phyloP scores from a whole-genome alignment of 1,140 invertebrate species.

The Artemia franciscana region DNA sequence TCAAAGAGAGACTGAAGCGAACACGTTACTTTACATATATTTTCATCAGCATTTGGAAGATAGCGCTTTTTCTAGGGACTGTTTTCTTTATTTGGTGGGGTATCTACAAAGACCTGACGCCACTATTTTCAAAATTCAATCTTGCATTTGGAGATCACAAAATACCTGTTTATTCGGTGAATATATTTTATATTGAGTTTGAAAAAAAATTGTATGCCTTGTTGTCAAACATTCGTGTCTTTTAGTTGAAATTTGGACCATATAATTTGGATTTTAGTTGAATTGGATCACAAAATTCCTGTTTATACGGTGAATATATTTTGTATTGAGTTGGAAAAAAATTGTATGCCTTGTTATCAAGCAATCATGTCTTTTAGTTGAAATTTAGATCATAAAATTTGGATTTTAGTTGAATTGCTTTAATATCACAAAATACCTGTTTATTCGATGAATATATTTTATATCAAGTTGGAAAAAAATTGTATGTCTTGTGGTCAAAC shows the following conservation, averaged over 20 bases:
- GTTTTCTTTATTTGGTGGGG: constrained; percentile 44
- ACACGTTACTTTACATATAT: constrained; percentile 70
- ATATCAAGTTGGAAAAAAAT: too few relatives aligned
- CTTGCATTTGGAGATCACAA: constrained; percentile 49
- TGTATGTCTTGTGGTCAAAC: too few relatives aligned
- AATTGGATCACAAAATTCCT: constrained; percentile 43
- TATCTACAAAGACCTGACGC: constrained; percentile 45
- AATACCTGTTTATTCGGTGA: constrained; percentile 21
- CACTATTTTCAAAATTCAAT: constrained; percentile 48
- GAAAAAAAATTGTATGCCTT: too few relatives aligned
- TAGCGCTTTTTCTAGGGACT: constrained; percentile 46
- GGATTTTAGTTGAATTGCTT: too few relatives aligned
- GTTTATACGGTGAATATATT: background rate
- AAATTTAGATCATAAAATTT: too few relatives aligned
- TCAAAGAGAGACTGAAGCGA: constrained; percentile 51
- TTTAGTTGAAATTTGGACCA: too few relatives aligned
- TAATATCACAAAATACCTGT: constrained; percentile 39
- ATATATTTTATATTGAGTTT: too few relatives aligned
- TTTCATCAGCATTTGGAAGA: constrained; percentile 72
- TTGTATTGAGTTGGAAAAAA: too few relatives aligned
- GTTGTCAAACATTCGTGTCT: too few relatives aligned
- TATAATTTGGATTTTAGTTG: too few relatives aligned
- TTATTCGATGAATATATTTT: background rate
- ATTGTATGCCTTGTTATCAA: too few relatives aligned
- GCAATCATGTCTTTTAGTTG: too few relatives aligned